A percentile compares a stretch with the other conserved stretches of the same genome.
phyloP scores from a whole-genome alignment of 2,797 vertebrate genomes.

The Sebastes matsubarae region DNA sequence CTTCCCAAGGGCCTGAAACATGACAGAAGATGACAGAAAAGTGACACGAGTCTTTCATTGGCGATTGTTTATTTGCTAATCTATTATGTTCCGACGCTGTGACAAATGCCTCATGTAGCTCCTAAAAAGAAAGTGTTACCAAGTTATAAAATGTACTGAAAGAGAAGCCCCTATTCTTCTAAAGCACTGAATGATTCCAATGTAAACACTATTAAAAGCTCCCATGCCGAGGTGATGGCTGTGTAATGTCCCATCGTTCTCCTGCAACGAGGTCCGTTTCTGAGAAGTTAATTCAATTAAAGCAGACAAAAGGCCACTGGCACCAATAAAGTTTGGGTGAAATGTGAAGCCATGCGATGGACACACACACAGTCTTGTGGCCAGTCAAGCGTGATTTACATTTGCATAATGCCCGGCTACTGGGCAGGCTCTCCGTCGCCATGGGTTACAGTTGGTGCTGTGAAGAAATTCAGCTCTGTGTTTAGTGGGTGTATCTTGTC shows the following conservation, averaged over 20 bases:
- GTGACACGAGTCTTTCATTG: background rate
- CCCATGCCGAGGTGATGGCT: conserved; percentile 28
- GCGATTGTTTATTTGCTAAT: background rate
- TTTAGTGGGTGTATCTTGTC: conserved; percentile 32
- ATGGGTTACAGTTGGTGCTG: conserved; percentile 60
- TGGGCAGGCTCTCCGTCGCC: conserved; percentile 48
- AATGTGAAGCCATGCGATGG: conserved; percentile 55
- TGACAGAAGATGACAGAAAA: background rate
- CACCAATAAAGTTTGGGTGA: conserved; percentile 66
- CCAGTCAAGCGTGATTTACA: conserved; percentile 55
- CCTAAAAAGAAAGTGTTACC: conserved; percentile 10
- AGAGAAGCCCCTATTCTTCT: conserved; percentile 17
- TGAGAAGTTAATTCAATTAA: conserved; percentile 75
- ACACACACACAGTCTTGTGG: conserved; percentile 50
- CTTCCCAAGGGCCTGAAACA: background rate
- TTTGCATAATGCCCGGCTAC: conserved; percentile 60
- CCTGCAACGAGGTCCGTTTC: conserved; percentile 55
- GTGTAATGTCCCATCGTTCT: conserved; percentile 44
- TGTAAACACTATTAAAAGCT: conserved; percentile 58
- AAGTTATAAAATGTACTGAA: conserved; percentile 38
- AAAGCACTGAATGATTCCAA: conserved; percentile 28
- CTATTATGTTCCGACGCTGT: background rate
- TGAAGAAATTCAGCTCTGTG: conserved; percentile 35
- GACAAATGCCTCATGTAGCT: conserved; percentile 6
- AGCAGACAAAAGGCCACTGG: conserved; percentile 66